Percentiles rank a stretch among this genome's conserved stretches.
Evolutionary conservation across 2,113 vertebrate genomes (phyloP).

Genomic region (Numenius arquata): DNA sequence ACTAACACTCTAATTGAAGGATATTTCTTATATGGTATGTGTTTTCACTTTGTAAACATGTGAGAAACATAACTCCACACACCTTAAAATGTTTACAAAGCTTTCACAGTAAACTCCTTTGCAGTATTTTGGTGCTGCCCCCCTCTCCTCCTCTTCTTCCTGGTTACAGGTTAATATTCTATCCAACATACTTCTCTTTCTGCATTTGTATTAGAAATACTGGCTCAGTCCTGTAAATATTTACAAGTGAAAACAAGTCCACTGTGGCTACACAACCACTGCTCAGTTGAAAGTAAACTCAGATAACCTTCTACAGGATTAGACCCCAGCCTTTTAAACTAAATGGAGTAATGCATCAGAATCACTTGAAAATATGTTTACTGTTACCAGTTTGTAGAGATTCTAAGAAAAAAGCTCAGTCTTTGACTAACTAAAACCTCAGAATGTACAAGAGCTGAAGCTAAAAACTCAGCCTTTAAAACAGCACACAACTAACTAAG

Average conservation of each 20-base stretch:
- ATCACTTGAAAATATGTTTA: neutral
- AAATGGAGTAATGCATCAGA: neutral
- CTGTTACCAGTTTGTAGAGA: neutral
- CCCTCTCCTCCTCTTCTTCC: neutral
- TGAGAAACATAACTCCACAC: neutral
- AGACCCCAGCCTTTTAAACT: neutral
- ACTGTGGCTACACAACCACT: neutral
- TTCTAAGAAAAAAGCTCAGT: neutral
- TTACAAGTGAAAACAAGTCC: neutral
- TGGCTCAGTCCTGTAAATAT: neutral
- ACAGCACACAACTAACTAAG: neutral
- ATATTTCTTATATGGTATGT: neutral
- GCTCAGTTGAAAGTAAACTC: neutral
- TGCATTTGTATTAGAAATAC: neutral
- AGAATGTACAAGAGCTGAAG: neutral
- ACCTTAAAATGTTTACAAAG: neutral
- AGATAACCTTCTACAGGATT: neutral
- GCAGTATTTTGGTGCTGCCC: neutral
- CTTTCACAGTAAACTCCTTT: neutral
- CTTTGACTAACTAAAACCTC: neutral
- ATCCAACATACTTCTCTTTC: neutral
- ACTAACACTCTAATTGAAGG: neutral
- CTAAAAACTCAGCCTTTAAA: neutral
- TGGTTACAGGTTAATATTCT: neutral
- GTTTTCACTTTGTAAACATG: neutral